A percentile compares a stretch with the other conserved stretches of the same genome.
phyloP scores from a whole-genome alignment of 2,797 vertebrate genomes.

The Petrocephalus sullivani region DNA sequence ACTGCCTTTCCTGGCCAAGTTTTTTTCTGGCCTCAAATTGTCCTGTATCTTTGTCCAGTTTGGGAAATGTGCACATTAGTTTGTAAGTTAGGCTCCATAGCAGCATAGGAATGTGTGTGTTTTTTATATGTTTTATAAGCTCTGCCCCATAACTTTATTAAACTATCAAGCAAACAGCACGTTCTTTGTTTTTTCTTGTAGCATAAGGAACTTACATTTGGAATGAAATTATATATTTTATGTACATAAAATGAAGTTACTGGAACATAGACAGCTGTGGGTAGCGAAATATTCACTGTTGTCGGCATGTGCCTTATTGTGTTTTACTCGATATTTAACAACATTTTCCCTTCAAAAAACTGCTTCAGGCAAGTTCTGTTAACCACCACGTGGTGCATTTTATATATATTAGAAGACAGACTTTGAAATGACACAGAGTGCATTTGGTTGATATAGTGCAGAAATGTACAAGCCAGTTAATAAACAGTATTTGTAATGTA shows the following conservation, averaged over 20 bases:
- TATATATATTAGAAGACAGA: not conserved
- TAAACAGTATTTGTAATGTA: not conserved
- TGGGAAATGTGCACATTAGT: not conserved
- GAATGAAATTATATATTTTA: not conserved
- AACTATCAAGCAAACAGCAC: not conserved
- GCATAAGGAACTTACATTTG: not conserved
- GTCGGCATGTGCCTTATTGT: not conserved
- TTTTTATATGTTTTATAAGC: not conserved
- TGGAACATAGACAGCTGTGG: not conserved
- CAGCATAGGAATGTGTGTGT: not conserved
- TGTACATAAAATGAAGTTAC: not conserved
- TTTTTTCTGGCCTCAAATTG: not conserved
- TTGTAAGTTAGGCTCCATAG: conserved; percentile 35
- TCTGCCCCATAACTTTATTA: not conserved
- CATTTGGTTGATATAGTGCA: not conserved
- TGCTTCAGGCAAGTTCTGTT: not conserved
- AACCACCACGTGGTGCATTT: not conserved
- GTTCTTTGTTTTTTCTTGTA: not conserved
- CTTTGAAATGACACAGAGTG: not conserved
- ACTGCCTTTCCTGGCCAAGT: not conserved
- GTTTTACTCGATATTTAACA: not conserved
- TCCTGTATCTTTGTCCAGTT: not conserved
- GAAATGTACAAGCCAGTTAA: not conserved
- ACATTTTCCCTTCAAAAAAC: not conserved
- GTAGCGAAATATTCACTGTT: not conserved